Percentiles rank a stretch among this genome's conserved stretches.
Conservation (phyloP, 2,888 invertebrate species). For the Cinara cedri region DNA sequence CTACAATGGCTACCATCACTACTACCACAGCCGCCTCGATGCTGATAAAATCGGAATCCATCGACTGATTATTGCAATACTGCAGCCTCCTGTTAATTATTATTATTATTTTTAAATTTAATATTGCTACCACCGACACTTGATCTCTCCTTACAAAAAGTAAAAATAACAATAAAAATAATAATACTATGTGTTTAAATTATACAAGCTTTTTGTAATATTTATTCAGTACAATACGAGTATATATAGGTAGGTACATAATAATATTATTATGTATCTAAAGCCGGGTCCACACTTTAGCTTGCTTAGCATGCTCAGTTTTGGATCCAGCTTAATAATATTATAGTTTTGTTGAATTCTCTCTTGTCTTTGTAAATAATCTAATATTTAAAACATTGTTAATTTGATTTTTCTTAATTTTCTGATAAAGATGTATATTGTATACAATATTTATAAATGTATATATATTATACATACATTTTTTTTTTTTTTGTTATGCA, state of each 20-base stretch:
- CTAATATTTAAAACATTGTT: slow-evolving; percentile 38
- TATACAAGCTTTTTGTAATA: slow-evolving; percentile 46
- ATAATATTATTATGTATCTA: neutral
- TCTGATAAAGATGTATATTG: slow-evolving; percentile 27
- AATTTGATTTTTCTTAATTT: slow-evolving; percentile 49
- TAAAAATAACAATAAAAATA: slow-evolving; percentile 25
- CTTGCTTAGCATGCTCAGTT: too few relatives aligned
- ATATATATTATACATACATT: slow-evolving; percentile 13
- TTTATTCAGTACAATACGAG: slow-evolving; percentile 33
- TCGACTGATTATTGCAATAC: slow-evolving; percentile 50
- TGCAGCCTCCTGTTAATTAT: slow-evolving; percentile 17
- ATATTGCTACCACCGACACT: slow-evolving; percentile 55
- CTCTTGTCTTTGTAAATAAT: slow-evolving; percentile 45
- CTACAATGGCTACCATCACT: slow-evolving; percentile 60
- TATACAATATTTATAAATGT: neutral
- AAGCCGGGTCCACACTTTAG: too few relatives aligned
- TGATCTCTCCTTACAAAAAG: slow-evolving; percentile 53
- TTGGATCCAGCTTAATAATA: slow-evolving; percentile 31
- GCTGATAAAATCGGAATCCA: slow-evolving; percentile 58
- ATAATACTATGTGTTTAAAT: slow-evolving; percentile 36
- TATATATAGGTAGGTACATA: slow-evolving; percentile 15
- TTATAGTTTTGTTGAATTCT: slow-evolving; percentile 35
- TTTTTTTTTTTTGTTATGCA: slow-evolving; percentile 41
- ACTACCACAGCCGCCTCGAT: slow-evolving; percentile 45
- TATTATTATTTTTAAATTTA: slow-evolving; percentile 30